phyloP scores from a whole-genome alignment of 2,797 vertebrate genomes.

The Limosa lapponica region DNA sequence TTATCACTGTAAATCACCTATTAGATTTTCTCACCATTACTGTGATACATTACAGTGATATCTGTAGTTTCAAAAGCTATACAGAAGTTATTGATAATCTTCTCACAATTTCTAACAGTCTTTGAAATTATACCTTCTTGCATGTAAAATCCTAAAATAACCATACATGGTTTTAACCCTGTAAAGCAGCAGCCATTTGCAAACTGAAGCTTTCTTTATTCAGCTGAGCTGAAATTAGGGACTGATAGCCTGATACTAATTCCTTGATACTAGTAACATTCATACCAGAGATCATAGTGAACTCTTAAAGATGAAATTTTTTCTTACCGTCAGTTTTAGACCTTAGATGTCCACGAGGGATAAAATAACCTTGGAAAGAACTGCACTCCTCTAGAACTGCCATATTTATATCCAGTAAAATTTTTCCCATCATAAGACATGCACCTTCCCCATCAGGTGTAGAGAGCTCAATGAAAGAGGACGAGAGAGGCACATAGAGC shows the following conservation, averaged over 20 bases:
- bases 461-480: constrained; percentile 54
- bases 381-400: constrained; percentile 63
- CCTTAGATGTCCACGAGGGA: constrained; percentile 41
- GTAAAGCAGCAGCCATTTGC: neutral
- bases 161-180: neutral
- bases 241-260: neutral
- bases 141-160: neutral
- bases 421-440: constrained; percentile 74
- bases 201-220: neutral
- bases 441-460: constrained; percentile 63
- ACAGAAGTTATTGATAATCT: neutral
- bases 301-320: neutral
- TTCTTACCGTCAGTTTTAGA: constrained; percentile 58
- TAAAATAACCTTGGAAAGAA: constrained; percentile 38
- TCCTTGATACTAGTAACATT: neutral
- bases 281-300: neutral
- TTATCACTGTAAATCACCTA: neutral
- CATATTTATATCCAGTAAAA: constrained; percentile 78
- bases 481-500: constrained; percentile 71
- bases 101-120: neutral
- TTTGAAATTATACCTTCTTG: neutral
- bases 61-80: neutral
- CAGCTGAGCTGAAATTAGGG: neutral
- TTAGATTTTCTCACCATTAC: neutral
- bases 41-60: neutral